Evolutionary conservation across 1,140 invertebrate genomes (phyloP).

Genomic region (Drosophila setifemur): DNA sequence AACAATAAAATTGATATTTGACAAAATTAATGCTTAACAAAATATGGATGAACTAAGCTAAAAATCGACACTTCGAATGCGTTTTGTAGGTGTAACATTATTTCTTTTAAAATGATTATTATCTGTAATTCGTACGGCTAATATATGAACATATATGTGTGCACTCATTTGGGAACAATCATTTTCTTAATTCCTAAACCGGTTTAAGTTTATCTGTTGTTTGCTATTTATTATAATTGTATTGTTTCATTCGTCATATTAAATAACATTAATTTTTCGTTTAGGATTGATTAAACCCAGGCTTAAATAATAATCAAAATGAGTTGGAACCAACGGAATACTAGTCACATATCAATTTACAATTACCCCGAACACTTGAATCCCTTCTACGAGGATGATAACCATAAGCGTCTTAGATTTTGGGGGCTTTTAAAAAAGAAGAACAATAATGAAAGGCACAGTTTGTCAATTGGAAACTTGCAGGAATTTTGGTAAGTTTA

Average conservation of each 20-base stretch:
- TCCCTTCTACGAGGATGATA: constrained; percentile 87
- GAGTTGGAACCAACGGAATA: constrained; percentile 60
- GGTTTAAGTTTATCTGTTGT: neutral
- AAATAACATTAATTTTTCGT: neutral
- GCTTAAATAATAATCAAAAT: constrained; percentile 32
- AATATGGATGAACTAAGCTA: too few relatives aligned
- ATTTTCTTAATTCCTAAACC: neutral
- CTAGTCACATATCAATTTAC: constrained; percentile 84
- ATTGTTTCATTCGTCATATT: too few relatives aligned
- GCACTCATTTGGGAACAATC: neutral
- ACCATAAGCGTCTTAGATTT: constrained; percentile 85
- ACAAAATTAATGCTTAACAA: too few relatives aligned
- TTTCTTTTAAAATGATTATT: too few relatives aligned
- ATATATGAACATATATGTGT: too few relatives aligned
- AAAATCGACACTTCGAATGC: too few relatives aligned
- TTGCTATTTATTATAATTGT: neutral
- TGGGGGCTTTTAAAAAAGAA: constrained; percentile 83
- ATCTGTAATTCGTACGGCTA: too few relatives aligned
- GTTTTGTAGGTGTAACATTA: too few relatives aligned
- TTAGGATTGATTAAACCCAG: constrained; percentile 32
- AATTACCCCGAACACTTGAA: constrained; percentile 89
- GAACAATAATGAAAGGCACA: constrained; percentile 83
- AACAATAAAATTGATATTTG: too few relatives aligned
- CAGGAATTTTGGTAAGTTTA: constrained; percentile 83
- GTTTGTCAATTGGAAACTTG: constrained; percentile 84